Conservation (phyloP, 2,888 invertebrate genomes). For the Mystacides longicornis region DNA sequence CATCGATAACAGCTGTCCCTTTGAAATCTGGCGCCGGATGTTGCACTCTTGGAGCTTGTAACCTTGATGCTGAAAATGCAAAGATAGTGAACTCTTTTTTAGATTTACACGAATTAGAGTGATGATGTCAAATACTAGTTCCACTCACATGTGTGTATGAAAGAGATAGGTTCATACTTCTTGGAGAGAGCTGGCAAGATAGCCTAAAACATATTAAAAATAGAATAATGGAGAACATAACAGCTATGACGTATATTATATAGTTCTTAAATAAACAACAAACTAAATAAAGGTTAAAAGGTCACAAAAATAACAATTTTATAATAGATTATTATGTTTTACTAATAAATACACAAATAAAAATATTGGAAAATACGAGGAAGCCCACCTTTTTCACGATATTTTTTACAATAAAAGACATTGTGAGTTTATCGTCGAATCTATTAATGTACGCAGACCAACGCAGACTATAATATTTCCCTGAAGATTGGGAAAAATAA, state of each 20-base stretch:
- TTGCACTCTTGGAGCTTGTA: slow-evolving; percentile 55
- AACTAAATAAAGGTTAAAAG: too few relatives aligned
- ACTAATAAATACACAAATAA: too few relatives aligned
- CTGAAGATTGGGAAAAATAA: too few relatives aligned
- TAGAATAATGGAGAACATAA: too few relatives aligned
- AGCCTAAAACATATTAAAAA: not conserved
- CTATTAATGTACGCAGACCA: too few relatives aligned
- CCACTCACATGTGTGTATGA: not conserved
- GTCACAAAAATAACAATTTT: too few relatives aligned
- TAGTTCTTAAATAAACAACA: too few relatives aligned
- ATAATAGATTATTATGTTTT: too few relatives aligned
- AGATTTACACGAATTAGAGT: not conserved
- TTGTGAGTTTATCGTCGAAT: too few relatives aligned
- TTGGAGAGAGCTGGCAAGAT: not conserved
- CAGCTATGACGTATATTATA: too few relatives aligned
- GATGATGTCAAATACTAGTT: not conserved
- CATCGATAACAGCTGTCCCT: slow-evolving; percentile 78
- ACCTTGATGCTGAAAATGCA: slow-evolving; percentile 33
- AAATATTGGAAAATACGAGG: too few relatives aligned
- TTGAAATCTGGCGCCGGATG: slow-evolving; percentile 78
- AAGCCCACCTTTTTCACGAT: not conserved
- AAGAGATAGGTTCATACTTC: not conserved
- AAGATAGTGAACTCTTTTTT: not conserved
- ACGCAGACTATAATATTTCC: too few relatives aligned
- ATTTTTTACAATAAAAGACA: not conserved